These are phyloP conservation scores for Vulpes lagopus DNA, from an alignment of 2,113 vertebrate species.

Conservation along the genomic window DNA sequence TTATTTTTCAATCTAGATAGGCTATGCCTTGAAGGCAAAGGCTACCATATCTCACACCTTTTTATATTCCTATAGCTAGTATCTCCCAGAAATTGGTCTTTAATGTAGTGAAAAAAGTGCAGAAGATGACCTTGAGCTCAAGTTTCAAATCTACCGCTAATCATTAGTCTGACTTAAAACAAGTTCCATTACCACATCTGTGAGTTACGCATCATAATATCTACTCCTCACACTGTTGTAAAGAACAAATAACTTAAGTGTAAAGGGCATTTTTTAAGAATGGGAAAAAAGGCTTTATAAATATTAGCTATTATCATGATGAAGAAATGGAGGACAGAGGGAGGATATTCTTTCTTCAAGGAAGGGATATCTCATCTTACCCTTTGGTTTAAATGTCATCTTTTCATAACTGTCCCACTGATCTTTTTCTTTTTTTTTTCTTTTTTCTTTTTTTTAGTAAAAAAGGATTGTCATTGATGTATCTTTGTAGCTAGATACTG, in stretches of 20 bases:
- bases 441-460: constrained; percentile 8
- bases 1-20: background rate
- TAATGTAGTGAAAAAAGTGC: background rate
- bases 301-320: background rate
- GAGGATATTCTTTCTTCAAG: background rate
- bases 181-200: background rate
- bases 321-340: background rate
- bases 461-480: background rate
- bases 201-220: background rate
- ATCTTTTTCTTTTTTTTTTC: background rate
- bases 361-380: background rate
- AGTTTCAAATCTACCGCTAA: background rate
- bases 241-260: background rate
- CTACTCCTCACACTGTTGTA: background rate
- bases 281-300: background rate
- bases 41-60: background rate
- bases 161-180: background rate
- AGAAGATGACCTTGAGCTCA: background rate
- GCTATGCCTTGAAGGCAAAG: background rate
- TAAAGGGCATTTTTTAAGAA: background rate
- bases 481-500: background rate
- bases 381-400: constrained; percentile 19
- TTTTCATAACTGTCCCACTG: background rate
- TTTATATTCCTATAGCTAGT: background rate
- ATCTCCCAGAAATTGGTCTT: background rate